Percentiles rank a stretch among this genome's conserved stretches.
phyloP scores from a whole-genome alignment of 2,888 invertebrate species.

The Drosophila tanythrix region DNA sequence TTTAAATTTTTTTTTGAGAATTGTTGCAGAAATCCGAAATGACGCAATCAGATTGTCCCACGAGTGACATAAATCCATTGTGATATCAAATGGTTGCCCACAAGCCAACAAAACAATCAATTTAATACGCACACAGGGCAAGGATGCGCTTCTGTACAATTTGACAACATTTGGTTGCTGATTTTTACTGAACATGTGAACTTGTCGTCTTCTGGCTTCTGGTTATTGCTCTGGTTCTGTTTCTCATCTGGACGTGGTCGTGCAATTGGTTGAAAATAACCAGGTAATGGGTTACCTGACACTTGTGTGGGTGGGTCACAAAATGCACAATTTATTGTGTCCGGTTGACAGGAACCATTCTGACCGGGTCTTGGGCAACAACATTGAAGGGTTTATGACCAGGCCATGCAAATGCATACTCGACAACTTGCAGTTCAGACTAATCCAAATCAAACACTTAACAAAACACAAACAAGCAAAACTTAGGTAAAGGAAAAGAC shows the following conservation, averaged over 20 bases:
- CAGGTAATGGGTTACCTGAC: conserved; percentile 36
- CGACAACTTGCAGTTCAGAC: conserved; percentile 25
- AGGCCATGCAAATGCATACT: conserved; percentile 27
- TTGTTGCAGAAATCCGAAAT: conserved; percentile 70
- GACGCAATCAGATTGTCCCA: conserved; percentile 70
- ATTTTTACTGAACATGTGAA: conserved; percentile 6
- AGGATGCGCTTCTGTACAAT: conserved; percentile 43
- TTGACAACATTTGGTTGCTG: conserved; percentile 40
- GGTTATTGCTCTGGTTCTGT: neutral
- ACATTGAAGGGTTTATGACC: conserved; percentile 4
- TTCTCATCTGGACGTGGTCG: conserved; percentile 27
- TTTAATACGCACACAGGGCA: conserved; percentile 34
- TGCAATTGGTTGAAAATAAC: conserved; percentile 48
- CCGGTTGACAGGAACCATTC: conserved; percentile 25
- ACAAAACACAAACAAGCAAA: conserved; percentile 21
- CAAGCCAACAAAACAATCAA: conserved; percentile 40
- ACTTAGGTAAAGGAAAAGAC: conserved; percentile 6
- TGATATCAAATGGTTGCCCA: conserved; percentile 40
- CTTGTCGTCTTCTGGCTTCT: conserved; percentile 4
- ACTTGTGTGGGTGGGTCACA: conserved; percentile 18
- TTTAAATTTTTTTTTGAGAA: conserved; percentile 41
- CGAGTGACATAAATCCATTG: conserved; percentile 75
- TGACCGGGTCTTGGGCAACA: conserved; percentile 30
- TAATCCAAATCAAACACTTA: conserved; percentile 32
- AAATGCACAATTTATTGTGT: conserved; percentile 23